Conservation (phyloP, 92 coral and sea anemone genomes). For the Metridium senile region DNA sequence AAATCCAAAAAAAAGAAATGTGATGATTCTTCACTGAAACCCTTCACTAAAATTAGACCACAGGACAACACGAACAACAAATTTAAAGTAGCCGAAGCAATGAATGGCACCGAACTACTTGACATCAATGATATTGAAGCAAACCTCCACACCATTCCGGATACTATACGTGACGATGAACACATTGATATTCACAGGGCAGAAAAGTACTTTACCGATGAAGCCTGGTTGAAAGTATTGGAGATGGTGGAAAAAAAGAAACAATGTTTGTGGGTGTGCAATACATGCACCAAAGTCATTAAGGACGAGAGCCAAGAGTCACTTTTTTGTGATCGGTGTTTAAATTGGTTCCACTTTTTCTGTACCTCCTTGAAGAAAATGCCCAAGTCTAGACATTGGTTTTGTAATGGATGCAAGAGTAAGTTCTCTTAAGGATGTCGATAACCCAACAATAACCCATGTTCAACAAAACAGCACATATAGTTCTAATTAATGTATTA, state of each 20-base stretch:
- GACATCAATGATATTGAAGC: constrained; percentile 17
- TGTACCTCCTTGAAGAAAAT: no score
- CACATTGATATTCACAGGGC: constrained; percentile 43
- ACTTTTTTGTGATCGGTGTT: constrained; percentile 64
- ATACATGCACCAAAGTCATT: constrained; percentile 30
- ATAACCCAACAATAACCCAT: no score
- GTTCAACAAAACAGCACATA: no score
- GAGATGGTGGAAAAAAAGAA: no score
- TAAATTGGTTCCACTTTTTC: constrained; percentile 45
- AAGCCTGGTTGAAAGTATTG: constrained; percentile 44
- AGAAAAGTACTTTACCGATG: constrained; percentile 38
- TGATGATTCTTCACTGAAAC: constrained; percentile 21
- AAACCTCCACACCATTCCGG: constrained; percentile 40
- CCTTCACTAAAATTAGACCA: constrained; percentile 21
- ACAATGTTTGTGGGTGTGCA: constrained; percentile 28
- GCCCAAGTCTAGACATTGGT: no score
- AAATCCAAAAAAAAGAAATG: constrained; percentile 39
- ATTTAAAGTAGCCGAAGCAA: constrained; percentile 33
- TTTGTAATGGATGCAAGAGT: no score
- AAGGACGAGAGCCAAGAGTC: constrained; percentile 24
- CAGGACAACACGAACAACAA: constrained; percentile 35
- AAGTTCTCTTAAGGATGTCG: no score
- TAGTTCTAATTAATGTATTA: no score
- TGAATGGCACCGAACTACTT: constrained; percentile 37
- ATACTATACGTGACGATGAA: constrained; percentile 45